Evolutionary conservation across 2,888 invertebrate genomes (phyloP).

Genomic region (Ashinkailepas kermadecensis): DNA sequence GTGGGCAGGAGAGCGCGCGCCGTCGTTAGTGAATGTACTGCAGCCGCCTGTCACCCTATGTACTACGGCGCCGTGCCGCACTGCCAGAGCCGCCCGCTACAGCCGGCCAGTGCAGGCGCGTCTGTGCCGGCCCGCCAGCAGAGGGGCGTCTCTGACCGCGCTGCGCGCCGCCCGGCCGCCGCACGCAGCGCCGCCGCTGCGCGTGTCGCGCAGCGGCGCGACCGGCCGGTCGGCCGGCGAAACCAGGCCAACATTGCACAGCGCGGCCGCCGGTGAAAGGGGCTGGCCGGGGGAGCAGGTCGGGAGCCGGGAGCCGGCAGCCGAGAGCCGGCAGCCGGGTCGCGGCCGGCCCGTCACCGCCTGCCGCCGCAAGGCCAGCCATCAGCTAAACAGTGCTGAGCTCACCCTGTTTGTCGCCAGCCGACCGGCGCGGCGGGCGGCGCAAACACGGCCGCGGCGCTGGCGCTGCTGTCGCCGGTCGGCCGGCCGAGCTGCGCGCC

Average conservation of each 20-base stretch:
- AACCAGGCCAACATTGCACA: not conserved
- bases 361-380: too few relatives aligned
- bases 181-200: not conserved
- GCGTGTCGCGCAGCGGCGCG: too few relatives aligned
- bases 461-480: not conserved
- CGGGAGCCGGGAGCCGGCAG: too few relatives aligned
- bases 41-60: too few relatives aligned
- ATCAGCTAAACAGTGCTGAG: not conserved
- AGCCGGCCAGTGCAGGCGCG: not conserved
- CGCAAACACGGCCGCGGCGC: not conserved
- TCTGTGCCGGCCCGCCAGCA: not conserved
- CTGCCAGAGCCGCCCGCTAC: not conserved
- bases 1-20: conserved; percentile 12
- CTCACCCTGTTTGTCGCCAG: not conserved
- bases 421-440: not conserved
- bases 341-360: too few relatives aligned
- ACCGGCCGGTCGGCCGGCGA: not conserved
- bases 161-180: not conserved
- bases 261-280: not conserved
- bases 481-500: too few relatives aligned
- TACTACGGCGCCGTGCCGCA: too few relatives aligned
- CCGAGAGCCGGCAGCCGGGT: too few relatives aligned
- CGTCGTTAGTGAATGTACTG: conserved; percentile 2
- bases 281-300: not conserved
- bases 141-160: not conserved